A percentile compares a stretch with the other conserved stretches of the same genome.
Evolutionary conservation across 1,140 invertebrate genomes (phyloP).

Genomic region (Gonioctena quinquepunctata): DNA sequence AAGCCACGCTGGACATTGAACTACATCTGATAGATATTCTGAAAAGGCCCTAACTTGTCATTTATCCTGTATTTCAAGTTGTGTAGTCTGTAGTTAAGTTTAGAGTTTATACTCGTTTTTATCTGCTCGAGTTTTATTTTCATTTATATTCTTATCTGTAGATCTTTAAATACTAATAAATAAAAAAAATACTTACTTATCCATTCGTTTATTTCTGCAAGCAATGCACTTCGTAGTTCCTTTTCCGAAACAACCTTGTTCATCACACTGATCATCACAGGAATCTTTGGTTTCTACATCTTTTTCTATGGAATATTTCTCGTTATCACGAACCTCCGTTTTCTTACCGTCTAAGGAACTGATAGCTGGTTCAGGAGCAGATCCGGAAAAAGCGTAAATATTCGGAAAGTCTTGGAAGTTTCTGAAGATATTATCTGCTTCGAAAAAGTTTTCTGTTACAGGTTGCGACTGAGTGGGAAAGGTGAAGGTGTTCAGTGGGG

Average conservation of each 20-base stretch:
- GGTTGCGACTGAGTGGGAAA: conserved; percentile 55
- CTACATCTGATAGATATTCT: too few relatives aligned
- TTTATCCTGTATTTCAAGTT: too few relatives aligned
- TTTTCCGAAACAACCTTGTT: conserved; percentile 79
- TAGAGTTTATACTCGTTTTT: too few relatives aligned
- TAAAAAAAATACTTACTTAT: conserved; percentile 65
- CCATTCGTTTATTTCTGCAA: conserved; percentile 77
- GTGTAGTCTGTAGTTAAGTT: too few relatives aligned
- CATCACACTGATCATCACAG: conserved; percentile 82
- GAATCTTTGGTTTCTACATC: conserved; percentile 71
- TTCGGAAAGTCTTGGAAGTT: conserved; percentile 71
- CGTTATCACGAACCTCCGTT: conserved; percentile 45
- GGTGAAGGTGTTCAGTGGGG: conserved; percentile 52
- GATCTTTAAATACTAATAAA: too few relatives aligned
- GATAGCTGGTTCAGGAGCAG: conserved; percentile 69
- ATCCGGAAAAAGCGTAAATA: conserved; percentile 70
- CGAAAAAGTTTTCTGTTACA: conserved; percentile 64
- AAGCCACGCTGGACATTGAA: too few relatives aligned
- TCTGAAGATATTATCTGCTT: conserved; percentile 59
- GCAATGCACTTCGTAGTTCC: conserved; percentile 79
- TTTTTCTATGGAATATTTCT: conserved; percentile 53
- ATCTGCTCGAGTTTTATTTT: too few relatives aligned
- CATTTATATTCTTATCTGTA: too few relatives aligned
- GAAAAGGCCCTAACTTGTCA: too few relatives aligned
- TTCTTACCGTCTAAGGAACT: conserved; percentile 68